Base-by-base conservation (phyloP, 2,797 vertebrate species). In the Pseudomugil gertrudae region DNA sequence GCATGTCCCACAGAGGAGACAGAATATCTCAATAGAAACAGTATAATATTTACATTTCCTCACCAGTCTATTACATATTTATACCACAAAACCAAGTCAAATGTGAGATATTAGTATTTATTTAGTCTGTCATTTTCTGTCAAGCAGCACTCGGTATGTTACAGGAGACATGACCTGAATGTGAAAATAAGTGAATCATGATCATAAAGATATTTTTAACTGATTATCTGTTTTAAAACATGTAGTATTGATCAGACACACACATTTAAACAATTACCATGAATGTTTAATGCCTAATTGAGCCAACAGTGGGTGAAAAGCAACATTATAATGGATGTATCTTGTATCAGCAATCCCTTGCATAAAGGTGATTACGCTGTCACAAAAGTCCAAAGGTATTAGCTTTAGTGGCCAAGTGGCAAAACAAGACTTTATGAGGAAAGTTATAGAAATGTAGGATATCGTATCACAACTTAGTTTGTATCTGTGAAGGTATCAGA, bases 1-100 rank as follows among this genome's bases (percentile, higher is more conserved):
- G 79, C 48, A 59, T 66, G 59, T 51, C 21, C 80, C 24, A 8
- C 23, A 27, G 5, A 27, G 24, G 48, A 51, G 13, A 13, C 48
- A 51, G 13, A 24, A 24, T 10, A 27, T 27, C 24, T 27, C 6
- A 3, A 10, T 24, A 51, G 48, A 51, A 27, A 27, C 19, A 43
- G 7, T 43, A n/a, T 43, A 43, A 19, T 43, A 43, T 43, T 1
- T 24, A 48, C 21, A 13, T 47, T 47, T 23, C 21, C 21, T 21
- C 45, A 23, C 10, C 11, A 11, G 21, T 13, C 45, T 3, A 11
- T 23, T 48, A 23, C 1, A 15, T 10, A 23, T 21, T 11, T 23
- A 21, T 21, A 10, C 23, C 43, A 21, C 43, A 47, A 21, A 21
- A 19, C 21, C n/a, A 47, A 21, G n/a, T 40, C 38, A 40, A 14